These are phyloP conservation scores for Cataglyphis hispanica DNA, from an alignment of 1,140 invertebrate species.

Conservation along the genomic window DNA sequence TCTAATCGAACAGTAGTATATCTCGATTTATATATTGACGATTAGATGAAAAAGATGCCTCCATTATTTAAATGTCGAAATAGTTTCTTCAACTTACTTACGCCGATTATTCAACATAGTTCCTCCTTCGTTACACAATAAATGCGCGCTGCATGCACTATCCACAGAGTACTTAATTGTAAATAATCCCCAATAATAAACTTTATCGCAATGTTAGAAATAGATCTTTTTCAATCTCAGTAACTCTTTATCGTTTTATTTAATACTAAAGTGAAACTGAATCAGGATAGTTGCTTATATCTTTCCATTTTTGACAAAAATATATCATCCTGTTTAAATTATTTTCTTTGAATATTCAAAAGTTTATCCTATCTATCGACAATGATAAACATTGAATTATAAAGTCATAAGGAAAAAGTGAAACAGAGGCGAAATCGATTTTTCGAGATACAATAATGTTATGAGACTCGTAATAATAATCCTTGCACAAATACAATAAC, in stretches of 20 bases:
- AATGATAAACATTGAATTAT: constrained; percentile 14
- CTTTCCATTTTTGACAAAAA: not conserved
- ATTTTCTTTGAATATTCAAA: constrained; percentile 15
- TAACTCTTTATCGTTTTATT: constrained; percentile 20
- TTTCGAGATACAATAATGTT: constrained; percentile 34
- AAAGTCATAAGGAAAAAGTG: not conserved
- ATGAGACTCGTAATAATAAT: constrained; percentile 47
- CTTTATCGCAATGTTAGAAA: constrained; percentile 28
- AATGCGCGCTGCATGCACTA: constrained; percentile 30
- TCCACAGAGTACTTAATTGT: constrained; percentile 60
- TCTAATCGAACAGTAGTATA: too few relatives aligned
- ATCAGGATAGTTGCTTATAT: not conserved
- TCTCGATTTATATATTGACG: too few relatives aligned
- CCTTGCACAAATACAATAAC: constrained; percentile 29
- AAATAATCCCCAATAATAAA: constrained; percentile 57
- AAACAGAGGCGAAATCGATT: not conserved
- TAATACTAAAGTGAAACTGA: not conserved
- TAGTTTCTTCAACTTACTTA: not conserved
- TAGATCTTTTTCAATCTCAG: constrained; percentile 42
- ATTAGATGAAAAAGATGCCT: not conserved
- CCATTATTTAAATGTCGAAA: constrained; percentile 15
- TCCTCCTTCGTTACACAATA: not conserved
- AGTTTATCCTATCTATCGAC: not conserved
- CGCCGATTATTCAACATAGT: not conserved
- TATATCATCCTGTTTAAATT: not conserved